phyloP scores from a whole-genome alignment of 2,113 vertebrate genomes.

The Thalassoma bifasciatum region DNA sequence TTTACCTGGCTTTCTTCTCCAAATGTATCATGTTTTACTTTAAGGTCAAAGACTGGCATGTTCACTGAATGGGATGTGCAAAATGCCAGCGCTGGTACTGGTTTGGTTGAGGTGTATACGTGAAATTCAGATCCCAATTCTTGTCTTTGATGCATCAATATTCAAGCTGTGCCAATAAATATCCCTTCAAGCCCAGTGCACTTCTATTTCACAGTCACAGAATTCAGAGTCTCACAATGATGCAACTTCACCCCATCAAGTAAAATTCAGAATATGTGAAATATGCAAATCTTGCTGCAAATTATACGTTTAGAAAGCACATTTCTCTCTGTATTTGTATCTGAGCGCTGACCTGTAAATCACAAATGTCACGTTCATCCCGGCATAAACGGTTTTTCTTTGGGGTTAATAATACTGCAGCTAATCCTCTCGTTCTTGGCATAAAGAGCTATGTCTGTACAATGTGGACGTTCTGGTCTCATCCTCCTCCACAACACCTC shows the following conservation, averaged over 20 bases:
- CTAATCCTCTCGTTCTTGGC: slow-evolving; percentile 28
- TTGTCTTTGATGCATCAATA: too few species aligned
- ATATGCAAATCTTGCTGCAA: neutral
- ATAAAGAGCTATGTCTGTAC: neutral
- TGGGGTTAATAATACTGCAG: slow-evolving; percentile 20
- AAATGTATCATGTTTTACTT: too few species aligned
- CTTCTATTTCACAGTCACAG: neutral
- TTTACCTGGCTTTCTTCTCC: too few species aligned
- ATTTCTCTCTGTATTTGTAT: neutral
- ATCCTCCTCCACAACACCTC: slow-evolving; percentile 53
- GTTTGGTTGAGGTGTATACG: too few species aligned
- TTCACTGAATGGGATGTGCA: too few species aligned
- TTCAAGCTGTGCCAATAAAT: too few species aligned
- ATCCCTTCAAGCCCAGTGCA: too few species aligned
- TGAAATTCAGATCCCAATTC: too few species aligned
- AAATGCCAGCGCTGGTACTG: too few species aligned
- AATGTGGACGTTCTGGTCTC: slow-evolving; percentile 4
- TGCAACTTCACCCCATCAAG: neutral
- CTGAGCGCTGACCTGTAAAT: neutral
- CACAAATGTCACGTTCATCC: neutral
- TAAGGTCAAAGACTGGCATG: too few species aligned
- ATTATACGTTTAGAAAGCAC: neutral
- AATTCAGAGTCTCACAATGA: neutral
- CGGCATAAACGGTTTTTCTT: neutral
- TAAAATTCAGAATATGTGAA: neutral